phyloP scores from a whole-genome alignment of 2,888 invertebrate genomes.

The Amblyteles armatorius region DNA sequence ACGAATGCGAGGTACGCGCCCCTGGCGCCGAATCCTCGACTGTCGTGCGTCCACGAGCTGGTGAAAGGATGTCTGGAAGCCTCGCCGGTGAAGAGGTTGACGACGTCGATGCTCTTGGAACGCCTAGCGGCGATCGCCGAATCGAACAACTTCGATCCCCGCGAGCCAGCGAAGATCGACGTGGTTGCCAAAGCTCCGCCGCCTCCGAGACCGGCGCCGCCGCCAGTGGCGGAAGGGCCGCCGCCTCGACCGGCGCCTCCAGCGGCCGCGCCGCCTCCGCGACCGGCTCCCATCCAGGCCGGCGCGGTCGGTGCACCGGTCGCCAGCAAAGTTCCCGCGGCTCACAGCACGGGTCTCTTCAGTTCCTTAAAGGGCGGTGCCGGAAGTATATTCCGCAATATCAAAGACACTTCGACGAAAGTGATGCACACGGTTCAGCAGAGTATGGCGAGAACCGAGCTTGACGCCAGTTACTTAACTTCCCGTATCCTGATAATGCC shows the following conservation, averaged over 20 bases:
- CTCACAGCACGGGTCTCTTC: slow-evolving; percentile 87
- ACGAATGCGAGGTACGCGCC: slow-evolving; percentile 97
- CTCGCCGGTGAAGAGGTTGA: slow-evolving; percentile 93
- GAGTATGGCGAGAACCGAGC: slow-evolving; percentile 93
- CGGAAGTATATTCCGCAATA: slow-evolving; percentile 95
- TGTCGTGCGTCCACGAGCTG: slow-evolving; percentile 93
- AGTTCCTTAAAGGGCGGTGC: slow-evolving; percentile 96
- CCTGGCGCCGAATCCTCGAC: slow-evolving; percentile 92
- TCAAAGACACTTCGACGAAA: slow-evolving; percentile 98
- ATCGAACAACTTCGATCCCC: slow-evolving; percentile 92
- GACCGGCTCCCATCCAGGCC: slow-evolving; percentile 74
- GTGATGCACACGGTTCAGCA: slow-evolving; percentile 98
- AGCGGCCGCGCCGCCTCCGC: slow-evolving; percentile 76
- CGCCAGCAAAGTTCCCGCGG: slow-evolving; percentile 69
- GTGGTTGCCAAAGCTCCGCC: slow-evolving; percentile 75
- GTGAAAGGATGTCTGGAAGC: slow-evolving; percentile 92
- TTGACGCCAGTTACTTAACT: slow-evolving; percentile 97
- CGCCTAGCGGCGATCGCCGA: slow-evolving; percentile 95
- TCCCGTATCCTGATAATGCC: slow-evolving; percentile 97
- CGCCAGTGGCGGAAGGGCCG: slow-evolving; percentile 82
- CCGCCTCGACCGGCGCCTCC: slow-evolving; percentile 81
- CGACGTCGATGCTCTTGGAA: slow-evolving; percentile 92
- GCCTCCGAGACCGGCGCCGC: slow-evolving; percentile 78
- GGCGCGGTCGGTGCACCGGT: slow-evolving; percentile 72
- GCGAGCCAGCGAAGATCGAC: slow-evolving; percentile 91